Evolutionary conservation across 2,888 invertebrate genomes (phyloP), one percentile per base, ranked within the genome.

Genomic region (Eurytoma adleriae): DNA sequence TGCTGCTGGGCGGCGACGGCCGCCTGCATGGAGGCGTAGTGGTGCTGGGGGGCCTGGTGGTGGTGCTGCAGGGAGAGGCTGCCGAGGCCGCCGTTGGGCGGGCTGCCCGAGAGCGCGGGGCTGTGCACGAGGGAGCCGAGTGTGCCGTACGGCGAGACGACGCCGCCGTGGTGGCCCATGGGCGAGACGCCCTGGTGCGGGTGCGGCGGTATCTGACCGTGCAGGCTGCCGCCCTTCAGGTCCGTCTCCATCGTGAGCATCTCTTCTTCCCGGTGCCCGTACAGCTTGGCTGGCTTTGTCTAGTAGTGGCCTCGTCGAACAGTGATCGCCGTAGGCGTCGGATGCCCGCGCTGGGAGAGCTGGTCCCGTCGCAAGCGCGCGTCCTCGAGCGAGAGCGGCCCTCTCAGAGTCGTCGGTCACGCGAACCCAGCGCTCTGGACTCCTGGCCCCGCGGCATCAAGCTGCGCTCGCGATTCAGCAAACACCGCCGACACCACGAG

Each of bases 211-310:
- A 96, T 96, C 86, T 94, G 95, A 88, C 95, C 96, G 91, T 96
- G 96, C 91, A 96, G 92, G 91, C 95, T 96, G 92, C 96, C 96
- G 92, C 96, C 96, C 91, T 96, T 96, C 92, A 96, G 93, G 92
- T 96, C 96, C 92, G 96, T 94, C 94, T 96, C 96, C 96, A 96
- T 96, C 92, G 96, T 96, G 92, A 96, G 93, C 96, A 96, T 96
- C 90, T 95, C 95, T 91, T 94, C 94, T 93, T 95, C 95, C 94
- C 95, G 93, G 92, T 94, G 95, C 92, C 95, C 94, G 94, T 94
- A 96, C 96, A 95, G 95, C 92, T 95, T 95, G 95, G 74, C 92
- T 92, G 93, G 83, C 83, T 85, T 89, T 89, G 52, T 66, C 59
- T 73, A 72, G 57, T 52, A 20, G 59, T 10, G 40, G 40, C 40